Conservation (phyloP, 1,140 invertebrate species). For the Brachionus paranguensis region DNA sequence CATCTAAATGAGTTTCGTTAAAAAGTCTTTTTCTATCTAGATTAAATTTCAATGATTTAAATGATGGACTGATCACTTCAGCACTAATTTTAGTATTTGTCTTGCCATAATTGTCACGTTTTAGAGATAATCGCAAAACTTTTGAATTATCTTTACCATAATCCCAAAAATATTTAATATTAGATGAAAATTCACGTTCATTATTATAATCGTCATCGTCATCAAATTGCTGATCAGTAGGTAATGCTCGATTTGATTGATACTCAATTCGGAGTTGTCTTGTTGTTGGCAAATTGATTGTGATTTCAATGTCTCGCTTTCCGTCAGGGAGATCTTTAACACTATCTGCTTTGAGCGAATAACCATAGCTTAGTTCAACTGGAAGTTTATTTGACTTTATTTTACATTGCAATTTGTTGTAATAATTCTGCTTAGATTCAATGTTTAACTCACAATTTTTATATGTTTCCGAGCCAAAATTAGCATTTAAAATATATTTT, state of each 20-base stretch:
- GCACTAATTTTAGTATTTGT: neutral
- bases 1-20: neutral
- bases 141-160: neutral
- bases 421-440: slow-evolving; percentile 7
- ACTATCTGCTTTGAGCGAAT: neutral
- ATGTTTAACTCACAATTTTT: slow-evolving; percentile 32
- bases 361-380: slow-evolving; percentile 25
- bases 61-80: neutral
- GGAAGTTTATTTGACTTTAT: slow-evolving; percentile 16
- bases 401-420: slow-evolving; percentile 16
- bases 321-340: neutral
- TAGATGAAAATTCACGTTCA: slow-evolving; percentile 8
- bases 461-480: neutral
- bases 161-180: neutral
- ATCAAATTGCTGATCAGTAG: neutral
- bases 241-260: neutral
- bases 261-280: slow-evolving; percentile 27
- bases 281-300: neutral
- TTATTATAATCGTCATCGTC: slow-evolving; percentile 5
- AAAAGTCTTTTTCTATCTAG: neutral
- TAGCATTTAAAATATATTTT: neutral
- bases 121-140: neutral
- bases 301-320: slow-evolving; percentile 12
- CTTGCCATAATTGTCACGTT: slow-evolving; percentile 18
- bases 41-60: slow-evolving; percentile 31